Percentiles rank a stretch among this genome's conserved stretches.
Evolutionary conservation across 2,113 vertebrate species (phyloP).

Genomic region (Nothobranchius furzeri): DNA sequence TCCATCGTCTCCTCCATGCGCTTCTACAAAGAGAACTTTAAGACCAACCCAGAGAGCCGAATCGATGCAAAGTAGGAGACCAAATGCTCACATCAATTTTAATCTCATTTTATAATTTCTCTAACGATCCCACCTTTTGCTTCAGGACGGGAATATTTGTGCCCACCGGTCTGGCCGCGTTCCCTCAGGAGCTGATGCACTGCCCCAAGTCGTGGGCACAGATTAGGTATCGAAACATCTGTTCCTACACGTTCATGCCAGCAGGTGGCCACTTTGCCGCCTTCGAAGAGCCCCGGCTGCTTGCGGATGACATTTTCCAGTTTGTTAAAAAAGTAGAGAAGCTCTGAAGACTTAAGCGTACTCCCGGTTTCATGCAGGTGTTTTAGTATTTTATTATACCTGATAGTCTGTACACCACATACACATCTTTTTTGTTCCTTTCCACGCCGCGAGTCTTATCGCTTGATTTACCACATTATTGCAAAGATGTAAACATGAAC

Average conservation of each 20-base stretch:
- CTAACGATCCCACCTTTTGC: constrained; percentile 1
- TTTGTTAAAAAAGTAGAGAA: constrained; percentile 85
- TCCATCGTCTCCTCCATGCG: constrained; percentile 87
- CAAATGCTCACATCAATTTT: background rate
- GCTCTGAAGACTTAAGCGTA: constrained; percentile 18
- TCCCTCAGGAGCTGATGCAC: constrained; percentile 81
- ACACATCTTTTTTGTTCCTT: background rate
- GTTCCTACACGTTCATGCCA: constrained; percentile 82
- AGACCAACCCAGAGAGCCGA: constrained; percentile 17
- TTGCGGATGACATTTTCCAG: constrained; percentile 81
- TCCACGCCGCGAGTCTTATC: background rate
- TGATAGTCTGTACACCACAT: background rate
- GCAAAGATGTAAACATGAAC: constrained; percentile 35
- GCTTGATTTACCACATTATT: background rate
- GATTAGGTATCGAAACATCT: constrained; percentile 75
- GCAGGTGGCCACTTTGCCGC: constrained; percentile 88
- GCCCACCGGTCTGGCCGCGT: constrained; percentile 84
- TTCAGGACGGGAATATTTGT: constrained; percentile 76
- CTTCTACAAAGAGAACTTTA: constrained; percentile 87
- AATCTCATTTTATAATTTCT: background rate
- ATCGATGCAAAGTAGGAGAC: constrained; percentile 70
- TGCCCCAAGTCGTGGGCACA: constrained; percentile 77
- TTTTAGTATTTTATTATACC: background rate
- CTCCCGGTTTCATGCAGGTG: background rate
- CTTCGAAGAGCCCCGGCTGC: constrained; percentile 85